Base-by-base conservation (phyloP, 2,888 invertebrate species). In the Prosopocoilus inquinatus region DNA sequence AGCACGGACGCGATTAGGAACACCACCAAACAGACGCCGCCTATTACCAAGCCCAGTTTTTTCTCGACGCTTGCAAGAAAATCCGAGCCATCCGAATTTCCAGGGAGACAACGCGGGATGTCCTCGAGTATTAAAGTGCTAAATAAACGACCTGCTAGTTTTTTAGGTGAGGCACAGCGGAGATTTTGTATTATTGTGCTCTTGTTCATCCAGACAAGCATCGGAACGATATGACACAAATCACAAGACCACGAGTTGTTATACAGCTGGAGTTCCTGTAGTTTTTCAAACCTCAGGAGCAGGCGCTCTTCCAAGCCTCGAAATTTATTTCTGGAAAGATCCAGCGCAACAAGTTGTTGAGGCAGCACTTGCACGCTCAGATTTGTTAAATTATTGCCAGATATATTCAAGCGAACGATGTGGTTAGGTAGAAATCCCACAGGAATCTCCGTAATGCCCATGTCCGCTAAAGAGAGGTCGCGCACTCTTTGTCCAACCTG, bases 311-410 rank as follows among this genome's bases (percentile, higher is more conserved):
- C 81, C 50, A 88, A 76, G 41, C 85, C 84, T 62, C 83, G 81
- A 63, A 91, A 77, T 69, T 82, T 81, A 76, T 92, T 92, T 64
- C 84, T 79, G n/a, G 89, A 89, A 64, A 90, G 75, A 75, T 91
- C 90, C 61, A 91, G 75, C 65, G 81, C 81, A 71, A 84, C 79
- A 46, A 88, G 73, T 70, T 81, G 80, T 67, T 79, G 80, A 1
- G 86, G 80, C 53, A 88, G 72, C 45, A 83, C 74, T 64, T 83
- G 81, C 33, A 78, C 78, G 8, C 82, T 84, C 64, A 88, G 79
- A 47, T 77, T 79, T 0, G 76, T 78, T 53, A 91, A 79, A 70
- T 84, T 81, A 77, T 91, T 91, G 69, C 86, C 84, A 33, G 90
- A 90, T 66, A 91, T 76, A 77, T 91, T 90, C 60, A 91, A 78